Conservation (phyloP, 2,113 vertebrate genomes). For the Sinocyclocheilus anshuiensis region DNA sequence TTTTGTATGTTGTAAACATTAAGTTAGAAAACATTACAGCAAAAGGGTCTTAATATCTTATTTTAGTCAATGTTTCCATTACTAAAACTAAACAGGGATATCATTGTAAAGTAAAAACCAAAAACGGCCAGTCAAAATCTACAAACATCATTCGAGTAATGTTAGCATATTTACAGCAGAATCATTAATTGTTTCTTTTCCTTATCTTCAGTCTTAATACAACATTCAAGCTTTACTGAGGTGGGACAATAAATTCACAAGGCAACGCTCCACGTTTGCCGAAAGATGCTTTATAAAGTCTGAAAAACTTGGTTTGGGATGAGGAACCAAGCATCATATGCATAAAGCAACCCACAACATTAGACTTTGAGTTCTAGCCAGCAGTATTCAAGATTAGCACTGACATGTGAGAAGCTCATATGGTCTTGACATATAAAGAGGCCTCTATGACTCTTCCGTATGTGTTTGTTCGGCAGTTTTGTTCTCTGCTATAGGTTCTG, state of each 20-base stretch:
- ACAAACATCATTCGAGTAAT: constrained; percentile 75
- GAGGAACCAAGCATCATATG: constrained; percentile 4
- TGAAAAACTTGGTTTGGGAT: constrained; percentile 15
- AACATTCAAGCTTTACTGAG: constrained; percentile 68
- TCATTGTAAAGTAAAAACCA: constrained; percentile 61
- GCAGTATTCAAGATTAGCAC: constrained; percentile 14
- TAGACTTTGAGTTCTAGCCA: constrained; percentile 5
- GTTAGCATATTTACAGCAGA: constrained; percentile 93
- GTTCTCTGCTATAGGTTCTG: constrained; percentile 78
- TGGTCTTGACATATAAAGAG: constrained; percentile 3
- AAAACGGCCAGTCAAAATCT: constrained; percentile 75
- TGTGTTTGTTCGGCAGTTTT: constrained; percentile 74
- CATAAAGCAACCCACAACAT: constrained; percentile 32
- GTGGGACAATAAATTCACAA: constrained; percentile 47
- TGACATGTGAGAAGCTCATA: background rate
- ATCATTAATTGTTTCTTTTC: constrained; percentile 64
- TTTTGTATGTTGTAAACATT: constrained; percentile 89
- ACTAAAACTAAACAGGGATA: constrained; percentile 72
- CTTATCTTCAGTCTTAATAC: constrained; percentile 63
- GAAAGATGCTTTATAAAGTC: constrained; percentile 43
- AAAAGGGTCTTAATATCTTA: constrained; percentile 77
- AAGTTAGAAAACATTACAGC: constrained; percentile 89
- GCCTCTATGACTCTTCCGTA: constrained; percentile 65
- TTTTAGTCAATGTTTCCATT: constrained; percentile 81
- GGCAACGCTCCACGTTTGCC: constrained; percentile 75